Base-by-base conservation (phyloP, 2,888 invertebrate genomes). In the Hypsopygia costalis region DNA sequence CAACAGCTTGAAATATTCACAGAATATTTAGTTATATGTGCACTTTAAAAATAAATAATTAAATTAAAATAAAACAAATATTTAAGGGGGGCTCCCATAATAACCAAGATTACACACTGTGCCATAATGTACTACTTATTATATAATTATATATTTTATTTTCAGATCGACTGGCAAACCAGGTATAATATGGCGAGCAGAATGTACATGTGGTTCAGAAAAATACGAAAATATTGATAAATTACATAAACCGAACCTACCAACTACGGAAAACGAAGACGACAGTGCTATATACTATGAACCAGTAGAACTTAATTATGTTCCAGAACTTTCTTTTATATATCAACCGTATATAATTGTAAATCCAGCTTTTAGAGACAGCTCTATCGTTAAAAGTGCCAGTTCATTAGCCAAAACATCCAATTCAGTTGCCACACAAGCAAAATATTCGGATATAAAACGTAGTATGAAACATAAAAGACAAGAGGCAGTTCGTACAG, bases 271-370 rank as follows among this genome's bases (percentile, higher is more conserved):
- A 7, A 4, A 25, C 6, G n/a, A 10, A 2, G 38, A 31, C 3
- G 32, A 32, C 6, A 40, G 36, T 12, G 32, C 28, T 6, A 40
- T 42, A 9, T 42, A 40, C 32, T 37, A 41, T 21, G 40, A 41
- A 37, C 43, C 45, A 5, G 34, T 36, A 8, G 36, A 28, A 10
- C 16, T 11, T 9, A 34, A 35, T 27, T 37, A 37, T 25, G 21
- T 12, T 9, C 12, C 36, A 6, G 32, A 25, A 2, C 5, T 31
- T 8, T 36, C 40, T 6, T 34, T 41, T 28, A 21, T 29, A 8
- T 20, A 40, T 16, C 32, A 37, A 34, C 43, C 44, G 4, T 43
- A 44, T 27, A 6, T 34, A 8, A 41, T 41, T 29, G 9, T 20
- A 10, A 43, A 44, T 29, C 41, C 35, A 28, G 32, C 34, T 35